Conservation (phyloP, 2,113 vertebrate species). For the Lathamus discolor region DNA sequence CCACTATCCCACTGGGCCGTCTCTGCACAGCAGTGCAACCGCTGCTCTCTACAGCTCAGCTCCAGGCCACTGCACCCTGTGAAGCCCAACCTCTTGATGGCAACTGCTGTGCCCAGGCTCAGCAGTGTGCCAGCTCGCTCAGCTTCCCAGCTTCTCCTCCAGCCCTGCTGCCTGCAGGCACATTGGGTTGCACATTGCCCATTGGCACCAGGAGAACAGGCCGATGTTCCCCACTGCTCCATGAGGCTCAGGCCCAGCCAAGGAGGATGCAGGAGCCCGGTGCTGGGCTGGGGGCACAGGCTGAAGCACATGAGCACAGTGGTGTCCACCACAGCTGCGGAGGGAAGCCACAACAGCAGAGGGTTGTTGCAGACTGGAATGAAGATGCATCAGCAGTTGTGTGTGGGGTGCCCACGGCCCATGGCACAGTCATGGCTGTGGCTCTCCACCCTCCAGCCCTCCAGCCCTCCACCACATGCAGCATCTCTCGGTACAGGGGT, state of each 20-base stretch:
- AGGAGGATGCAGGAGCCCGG: background rate
- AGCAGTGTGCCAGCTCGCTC: accelerated
- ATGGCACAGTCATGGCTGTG: background rate
- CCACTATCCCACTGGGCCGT: background rate
- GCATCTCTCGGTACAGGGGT: accelerated
- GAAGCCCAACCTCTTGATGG: background rate
- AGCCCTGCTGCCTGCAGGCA: background rate
- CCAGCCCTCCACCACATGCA: accelerated
- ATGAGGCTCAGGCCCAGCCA: background rate
- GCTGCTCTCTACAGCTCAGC: background rate
- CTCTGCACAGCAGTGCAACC: background rate
- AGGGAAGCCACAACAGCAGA: background rate
- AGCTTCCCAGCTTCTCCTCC: background rate
- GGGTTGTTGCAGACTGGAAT: background rate
- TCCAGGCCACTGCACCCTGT: accelerated
- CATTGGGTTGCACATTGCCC: accelerated
- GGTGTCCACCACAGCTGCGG: background rate
- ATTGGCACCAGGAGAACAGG: accelerated
- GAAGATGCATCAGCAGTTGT: accelerated
- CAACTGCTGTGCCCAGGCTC: background rate
- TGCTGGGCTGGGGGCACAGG: background rate
- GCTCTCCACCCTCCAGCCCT: background rate
- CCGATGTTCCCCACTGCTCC: accelerated
- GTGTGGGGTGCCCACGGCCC: background rate
- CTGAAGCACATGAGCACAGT: background rate